A percentile compares a stretch with the other conserved stretches of the same genome.
Evolutionary conservation across 2,888 invertebrate species (phyloP).

Genomic region (Drosophila subquinaria): DNA sequence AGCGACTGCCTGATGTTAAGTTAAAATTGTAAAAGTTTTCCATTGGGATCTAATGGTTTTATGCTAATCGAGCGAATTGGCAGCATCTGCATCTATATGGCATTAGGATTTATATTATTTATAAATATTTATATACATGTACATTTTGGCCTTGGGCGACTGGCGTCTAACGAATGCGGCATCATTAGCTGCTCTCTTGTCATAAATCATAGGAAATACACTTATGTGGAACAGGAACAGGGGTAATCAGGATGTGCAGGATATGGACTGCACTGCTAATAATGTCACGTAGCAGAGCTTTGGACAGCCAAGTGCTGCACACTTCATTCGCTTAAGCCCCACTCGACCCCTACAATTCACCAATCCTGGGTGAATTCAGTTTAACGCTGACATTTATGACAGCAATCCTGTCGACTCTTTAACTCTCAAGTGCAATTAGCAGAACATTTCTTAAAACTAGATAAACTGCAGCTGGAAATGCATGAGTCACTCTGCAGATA

Average conservation of each 20-base stretch:
- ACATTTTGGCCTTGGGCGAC: slow-evolving; percentile 27
- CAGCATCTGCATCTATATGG: slow-evolving; percentile 45
- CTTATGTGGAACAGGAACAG: slow-evolving; percentile 39
- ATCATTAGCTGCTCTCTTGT: slow-evolving; percentile 69
- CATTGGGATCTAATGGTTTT: slow-evolving; percentile 19
- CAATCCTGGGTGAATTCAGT: slow-evolving; percentile 25
- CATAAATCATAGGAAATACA: slow-evolving; percentile 68
- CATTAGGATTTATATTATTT: slow-evolving; percentile 23
- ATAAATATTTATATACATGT: slow-evolving; percentile 2
- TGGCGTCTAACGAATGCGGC: slow-evolving; percentile 62
- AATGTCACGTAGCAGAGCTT: slow-evolving; percentile 77
- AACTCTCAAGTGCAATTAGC: slow-evolving; percentile 38
- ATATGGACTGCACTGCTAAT: slow-evolving; percentile 72
- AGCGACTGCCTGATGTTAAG: slow-evolving; percentile 17
- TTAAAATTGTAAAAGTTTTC: slow-evolving; percentile 55
- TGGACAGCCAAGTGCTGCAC: slow-evolving; percentile 68
- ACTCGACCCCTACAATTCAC: slow-evolving; percentile 1
- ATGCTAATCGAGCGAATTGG: slow-evolving; percentile 40
- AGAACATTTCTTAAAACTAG: slow-evolving; percentile 13
- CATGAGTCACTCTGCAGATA: background rate
- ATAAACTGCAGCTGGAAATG: background rate
- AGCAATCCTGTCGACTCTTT: slow-evolving; percentile 13
- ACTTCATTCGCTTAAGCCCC: slow-evolving; percentile 28
- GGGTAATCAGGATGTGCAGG: slow-evolving; percentile 29
- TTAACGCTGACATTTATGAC: slow-evolving; percentile 54